phyloP scores from a whole-genome alignment of 2,113 vertebrate genomes.

The Corynorhinus townsendii region DNA sequence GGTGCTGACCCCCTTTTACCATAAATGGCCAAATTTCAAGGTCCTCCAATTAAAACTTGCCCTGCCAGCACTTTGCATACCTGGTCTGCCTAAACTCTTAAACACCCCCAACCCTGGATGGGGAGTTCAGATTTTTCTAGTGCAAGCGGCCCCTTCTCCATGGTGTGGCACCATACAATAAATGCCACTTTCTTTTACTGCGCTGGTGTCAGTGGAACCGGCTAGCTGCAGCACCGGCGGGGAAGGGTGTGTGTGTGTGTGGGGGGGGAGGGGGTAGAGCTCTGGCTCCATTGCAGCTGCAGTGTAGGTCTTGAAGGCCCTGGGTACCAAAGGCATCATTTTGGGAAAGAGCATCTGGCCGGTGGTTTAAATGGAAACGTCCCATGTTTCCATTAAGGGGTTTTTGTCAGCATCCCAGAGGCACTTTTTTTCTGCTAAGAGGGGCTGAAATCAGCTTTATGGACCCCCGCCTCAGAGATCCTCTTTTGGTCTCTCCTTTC shows the following conservation, averaged over 20 bases:
- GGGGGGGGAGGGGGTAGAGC: too few relatives aligned
- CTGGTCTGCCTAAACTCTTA: not conserved
- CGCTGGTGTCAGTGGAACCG: too few relatives aligned
- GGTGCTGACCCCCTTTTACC: not conserved
- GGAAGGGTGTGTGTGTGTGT: too few relatives aligned
- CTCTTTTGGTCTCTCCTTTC: not conserved
- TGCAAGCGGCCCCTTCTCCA: not conserved
- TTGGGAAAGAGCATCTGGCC: not conserved
- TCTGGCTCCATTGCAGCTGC: not conserved
- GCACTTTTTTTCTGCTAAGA: not conserved
- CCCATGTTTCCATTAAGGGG: not conserved
- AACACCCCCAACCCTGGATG: not conserved
- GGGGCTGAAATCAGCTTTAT: not conserved
- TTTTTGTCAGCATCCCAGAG: not conserved
- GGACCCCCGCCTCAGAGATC: not conserved
- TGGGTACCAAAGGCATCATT: not conserved
- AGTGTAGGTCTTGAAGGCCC: not conserved
- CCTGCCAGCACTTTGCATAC: not conserved
- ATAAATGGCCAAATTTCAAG: not conserved
- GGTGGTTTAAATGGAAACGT: not conserved
- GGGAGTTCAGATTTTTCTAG: not conserved
- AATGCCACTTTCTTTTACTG: not conserved
- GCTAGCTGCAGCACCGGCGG: not conserved
- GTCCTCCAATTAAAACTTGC: not conserved
- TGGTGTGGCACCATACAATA: not conserved